phyloP scores from a whole-genome alignment of 1,140 invertebrate species.

The Megalopta genalis region DNA sequence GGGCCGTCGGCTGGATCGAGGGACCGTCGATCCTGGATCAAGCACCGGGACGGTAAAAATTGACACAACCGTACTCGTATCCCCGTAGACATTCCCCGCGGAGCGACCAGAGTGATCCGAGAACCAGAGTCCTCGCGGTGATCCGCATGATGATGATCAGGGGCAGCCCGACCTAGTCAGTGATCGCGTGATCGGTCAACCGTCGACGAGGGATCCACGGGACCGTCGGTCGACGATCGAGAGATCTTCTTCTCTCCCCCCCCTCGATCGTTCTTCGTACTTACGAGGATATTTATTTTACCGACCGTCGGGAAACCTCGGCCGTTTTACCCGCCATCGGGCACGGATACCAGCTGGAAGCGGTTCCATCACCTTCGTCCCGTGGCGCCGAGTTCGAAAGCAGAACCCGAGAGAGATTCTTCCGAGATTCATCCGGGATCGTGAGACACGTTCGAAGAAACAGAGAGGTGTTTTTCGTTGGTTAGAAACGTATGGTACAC shows the following conservation, averaged over 20 bases:
- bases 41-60: no score
- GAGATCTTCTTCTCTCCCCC: no score
- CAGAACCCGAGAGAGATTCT: neutral
- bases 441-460: neutral
- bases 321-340: no score
- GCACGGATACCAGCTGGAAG: neutral
- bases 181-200: constrained; percentile 33
- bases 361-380: no score
- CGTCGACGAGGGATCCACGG: constrained; percentile 15
- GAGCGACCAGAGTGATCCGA: neutral
- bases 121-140: neutral
- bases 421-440: neutral
- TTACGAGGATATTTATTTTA: constrained; percentile 27
- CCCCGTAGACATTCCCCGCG: constrained; percentile 56
- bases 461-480: neutral
- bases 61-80: neutral
- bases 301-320: neutral
- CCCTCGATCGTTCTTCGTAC: constrained; percentile 41
- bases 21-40: no score
- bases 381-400: neutral
- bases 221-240: constrained; percentile 4
- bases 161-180: constrained; percentile 40
- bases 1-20: no score
- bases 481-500: constrained; percentile 31
- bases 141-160: constrained; percentile 31